Percentiles rank a stretch among this genome's conserved stretches.
These are phyloP conservation scores for Torymus auratus DNA, from an alignment of 2,888 invertebrate genomes.

Conservation along the genomic window DNA sequence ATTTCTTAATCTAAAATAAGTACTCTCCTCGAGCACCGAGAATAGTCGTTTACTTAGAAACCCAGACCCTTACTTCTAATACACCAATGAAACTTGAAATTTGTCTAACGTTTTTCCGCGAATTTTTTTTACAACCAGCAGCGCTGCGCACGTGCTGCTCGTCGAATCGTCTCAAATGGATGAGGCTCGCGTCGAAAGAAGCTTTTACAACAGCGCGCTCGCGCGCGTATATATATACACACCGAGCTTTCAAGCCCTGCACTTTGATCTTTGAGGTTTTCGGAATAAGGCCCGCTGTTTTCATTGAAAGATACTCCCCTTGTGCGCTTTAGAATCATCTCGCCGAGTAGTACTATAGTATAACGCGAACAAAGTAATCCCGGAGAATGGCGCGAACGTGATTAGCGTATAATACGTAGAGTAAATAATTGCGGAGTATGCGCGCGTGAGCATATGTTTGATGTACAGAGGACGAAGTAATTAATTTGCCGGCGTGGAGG, in stretches of 20 bases:
- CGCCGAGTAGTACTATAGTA: background rate
- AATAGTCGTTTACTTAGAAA: too few relatives aligned
- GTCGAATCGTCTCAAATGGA: constrained; percentile 49
- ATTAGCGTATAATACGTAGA: too few relatives aligned
- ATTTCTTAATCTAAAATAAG: background rate
- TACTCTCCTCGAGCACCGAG: too few relatives aligned
- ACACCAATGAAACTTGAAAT: too few relatives aligned
- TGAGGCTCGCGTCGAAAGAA: constrained; percentile 26
- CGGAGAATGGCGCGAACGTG: too few relatives aligned
- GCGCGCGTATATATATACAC: background rate
- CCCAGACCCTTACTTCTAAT: too few relatives aligned
- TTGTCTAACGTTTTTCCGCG: background rate
- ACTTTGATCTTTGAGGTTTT: constrained; percentile 55
- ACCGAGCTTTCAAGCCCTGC: constrained; percentile 19
- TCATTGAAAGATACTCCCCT: constrained; percentile 37
- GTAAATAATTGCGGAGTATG: too few relatives aligned
- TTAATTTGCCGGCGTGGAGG: background rate
- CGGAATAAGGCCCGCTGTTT: constrained; percentile 40
- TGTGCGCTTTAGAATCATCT: constrained; percentile 21
- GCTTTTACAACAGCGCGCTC: constrained; percentile 28
- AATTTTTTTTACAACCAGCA: background rate
- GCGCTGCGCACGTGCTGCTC: background rate
- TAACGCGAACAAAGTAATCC: too few relatives aligned
- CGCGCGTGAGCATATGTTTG: too few relatives aligned
- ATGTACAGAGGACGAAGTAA: background rate